Conservation (phyloP, 2,797 vertebrate genomes). For the Simalia tracyae region DNA sequence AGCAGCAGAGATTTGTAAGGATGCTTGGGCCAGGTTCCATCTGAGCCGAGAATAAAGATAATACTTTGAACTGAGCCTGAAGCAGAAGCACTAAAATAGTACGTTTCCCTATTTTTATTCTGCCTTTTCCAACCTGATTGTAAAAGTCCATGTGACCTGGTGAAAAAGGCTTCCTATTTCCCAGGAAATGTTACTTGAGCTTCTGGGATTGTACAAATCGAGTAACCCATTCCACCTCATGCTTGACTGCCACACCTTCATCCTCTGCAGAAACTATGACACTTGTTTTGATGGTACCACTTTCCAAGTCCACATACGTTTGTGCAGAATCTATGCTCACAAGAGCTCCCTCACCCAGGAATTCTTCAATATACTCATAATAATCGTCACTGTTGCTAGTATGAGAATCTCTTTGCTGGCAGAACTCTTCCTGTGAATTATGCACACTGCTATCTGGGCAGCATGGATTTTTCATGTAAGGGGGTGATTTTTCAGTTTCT, state of each 20-base stretch:
- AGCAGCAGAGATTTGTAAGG: background rate
- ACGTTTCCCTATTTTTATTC: conserved; percentile 18
- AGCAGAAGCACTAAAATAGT: background rate
- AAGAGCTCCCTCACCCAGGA: conserved; percentile 11
- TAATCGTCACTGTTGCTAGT: background rate
- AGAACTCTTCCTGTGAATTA: background rate
- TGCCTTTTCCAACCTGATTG: background rate
- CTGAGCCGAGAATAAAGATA: background rate
- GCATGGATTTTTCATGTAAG: background rate
- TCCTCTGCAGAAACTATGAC: background rate
- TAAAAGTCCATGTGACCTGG: background rate
- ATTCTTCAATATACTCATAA: conserved; percentile 11
- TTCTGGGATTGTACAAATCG: background rate
- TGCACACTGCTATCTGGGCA: background rate
- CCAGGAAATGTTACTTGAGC: background rate
- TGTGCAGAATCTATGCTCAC: conserved; percentile 14
- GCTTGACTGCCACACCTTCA: background rate
- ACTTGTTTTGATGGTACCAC: conserved; percentile 2
- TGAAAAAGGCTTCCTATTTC: background rate
- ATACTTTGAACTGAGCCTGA: background rate
- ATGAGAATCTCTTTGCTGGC: background rate
- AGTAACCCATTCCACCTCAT: conserved; percentile 28
- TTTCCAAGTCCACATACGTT: background rate
- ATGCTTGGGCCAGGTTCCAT: background rate
- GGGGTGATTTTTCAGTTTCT: background rate